Conservation (phyloP, 2,888 invertebrate species). For the Chrysolina americana region DNA sequence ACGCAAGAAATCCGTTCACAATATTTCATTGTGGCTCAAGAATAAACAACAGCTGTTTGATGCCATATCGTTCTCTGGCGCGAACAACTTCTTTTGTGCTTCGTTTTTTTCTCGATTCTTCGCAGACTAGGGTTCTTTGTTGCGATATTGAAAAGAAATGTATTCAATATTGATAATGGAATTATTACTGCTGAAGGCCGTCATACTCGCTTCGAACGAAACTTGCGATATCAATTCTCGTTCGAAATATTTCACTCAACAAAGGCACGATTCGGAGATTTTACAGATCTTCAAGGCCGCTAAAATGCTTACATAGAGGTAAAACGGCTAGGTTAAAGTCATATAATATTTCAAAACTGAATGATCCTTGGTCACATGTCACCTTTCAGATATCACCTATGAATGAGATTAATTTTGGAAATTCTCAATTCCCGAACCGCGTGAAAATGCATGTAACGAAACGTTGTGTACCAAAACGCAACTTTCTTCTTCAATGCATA, state of each 20-base stretch:
- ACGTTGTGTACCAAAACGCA: not conserved
- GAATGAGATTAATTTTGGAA: too few species aligned
- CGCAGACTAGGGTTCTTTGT: conserved; percentile 1
- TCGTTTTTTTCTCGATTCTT: conserved; percentile 4
- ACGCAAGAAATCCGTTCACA: conserved; percentile 1
- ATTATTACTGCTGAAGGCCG: not conserved
- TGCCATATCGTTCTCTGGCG: not conserved
- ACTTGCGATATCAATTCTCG: not conserved
- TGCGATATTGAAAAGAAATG: not conserved
- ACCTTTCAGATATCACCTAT: too few species aligned
- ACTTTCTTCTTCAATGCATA: not conserved
- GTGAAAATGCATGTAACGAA: too few species aligned
- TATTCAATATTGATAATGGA: conserved; percentile 10
- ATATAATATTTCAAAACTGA: too few species aligned
- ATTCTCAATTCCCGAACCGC: too few species aligned
- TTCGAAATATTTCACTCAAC: not conserved
- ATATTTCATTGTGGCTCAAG: conserved; percentile 11
- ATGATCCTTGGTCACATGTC: too few species aligned
- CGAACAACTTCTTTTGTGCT: conserved; percentile 10
- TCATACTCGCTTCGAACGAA: not conserved
- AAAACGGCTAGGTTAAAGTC: too few species aligned
- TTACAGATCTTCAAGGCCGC: too few species aligned
- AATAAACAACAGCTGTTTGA: conserved; percentile 16
- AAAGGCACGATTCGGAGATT: too few species aligned
- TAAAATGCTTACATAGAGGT: too few species aligned